These are phyloP conservation scores for Centropus unirufus DNA, from an alignment of 2,113 vertebrate genomes.

Conservation along the genomic window DNA sequence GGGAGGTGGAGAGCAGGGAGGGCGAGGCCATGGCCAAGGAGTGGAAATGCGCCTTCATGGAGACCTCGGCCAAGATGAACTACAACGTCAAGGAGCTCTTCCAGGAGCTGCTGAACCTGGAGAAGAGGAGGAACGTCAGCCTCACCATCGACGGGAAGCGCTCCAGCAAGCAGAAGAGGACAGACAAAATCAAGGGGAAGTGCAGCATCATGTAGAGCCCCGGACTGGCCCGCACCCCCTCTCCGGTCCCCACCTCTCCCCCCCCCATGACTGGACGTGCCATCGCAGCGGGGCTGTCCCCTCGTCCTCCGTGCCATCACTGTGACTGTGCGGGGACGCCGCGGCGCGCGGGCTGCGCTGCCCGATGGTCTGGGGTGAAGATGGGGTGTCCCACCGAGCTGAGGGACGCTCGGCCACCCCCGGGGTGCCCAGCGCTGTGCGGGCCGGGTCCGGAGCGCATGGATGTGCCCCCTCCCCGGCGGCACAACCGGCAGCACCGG, in stretches of 20 bases:
- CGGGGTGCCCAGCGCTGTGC: no score
- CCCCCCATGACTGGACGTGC: not conserved
- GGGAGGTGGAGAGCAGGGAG: slow-evolving; percentile 91
- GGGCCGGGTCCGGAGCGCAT: no score
- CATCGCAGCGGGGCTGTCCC: not conserved
- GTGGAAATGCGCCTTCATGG: slow-evolving; percentile 99
- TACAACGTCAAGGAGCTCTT: slow-evolving; percentile 98
- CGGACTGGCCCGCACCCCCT: not conserved
- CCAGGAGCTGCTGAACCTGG: slow-evolving; percentile 96
- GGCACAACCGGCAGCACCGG: not conserved
- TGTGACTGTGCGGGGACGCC: slow-evolving; percentile 41
- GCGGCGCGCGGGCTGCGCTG: not conserved
- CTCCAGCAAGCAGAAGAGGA: slow-evolving; percentile 90
- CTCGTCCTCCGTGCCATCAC: slow-evolving; percentile 15
- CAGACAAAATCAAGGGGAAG: slow-evolving; percentile 95
- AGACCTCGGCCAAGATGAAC: slow-evolving; percentile 98
- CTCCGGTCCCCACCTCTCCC: not conserved
- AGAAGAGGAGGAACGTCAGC: slow-evolving; percentile 94
- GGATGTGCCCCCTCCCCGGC: not conserved
- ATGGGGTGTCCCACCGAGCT: not conserved
- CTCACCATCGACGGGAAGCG: slow-evolving; percentile 94
- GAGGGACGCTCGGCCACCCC: not conserved
- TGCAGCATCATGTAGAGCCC: slow-evolving; percentile 88
- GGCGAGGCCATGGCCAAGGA: slow-evolving; percentile 91
- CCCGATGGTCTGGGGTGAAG: not conserved